phyloP scores from a whole-genome alignment of 2,113 vertebrate genomes.

The Pelecanoides urinatrix region DNA sequence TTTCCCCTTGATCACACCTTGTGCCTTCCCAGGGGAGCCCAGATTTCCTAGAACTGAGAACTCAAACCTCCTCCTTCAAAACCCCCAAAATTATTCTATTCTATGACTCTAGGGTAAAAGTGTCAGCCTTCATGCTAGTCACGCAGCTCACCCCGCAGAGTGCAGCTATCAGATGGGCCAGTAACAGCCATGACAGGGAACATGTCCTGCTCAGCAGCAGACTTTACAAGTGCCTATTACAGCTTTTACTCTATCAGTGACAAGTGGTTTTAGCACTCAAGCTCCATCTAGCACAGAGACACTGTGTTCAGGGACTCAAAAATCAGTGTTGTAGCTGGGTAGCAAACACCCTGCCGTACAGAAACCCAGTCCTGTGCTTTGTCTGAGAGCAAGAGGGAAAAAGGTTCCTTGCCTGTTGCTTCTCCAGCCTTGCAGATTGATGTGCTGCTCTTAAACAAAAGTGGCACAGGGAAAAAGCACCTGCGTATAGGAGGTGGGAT shows the following conservation, averaged over 20 bases:
- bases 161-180: neutral
- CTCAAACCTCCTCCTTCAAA: neutral
- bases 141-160: neutral
- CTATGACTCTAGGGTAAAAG: neutral
- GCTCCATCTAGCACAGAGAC: neutral
- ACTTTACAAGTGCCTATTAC: neutral
- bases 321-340: neutral
- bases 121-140: neutral
- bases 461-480: neutral
- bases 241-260: neutral
- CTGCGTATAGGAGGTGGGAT: neutral
- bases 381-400: neutral
- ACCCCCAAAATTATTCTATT: fast-evolving
- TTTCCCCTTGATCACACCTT: neutral
- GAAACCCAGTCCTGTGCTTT: neutral
- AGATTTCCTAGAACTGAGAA: neutral
- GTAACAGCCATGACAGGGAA: no score
- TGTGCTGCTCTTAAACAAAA: neutral
- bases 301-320: neutral
- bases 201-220: neutral
- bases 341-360: neutral
- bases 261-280: neutral
- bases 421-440: neutral
- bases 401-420: neutral
- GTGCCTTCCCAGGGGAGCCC: neutral